Base-by-base conservation (phyloP, 2,888 invertebrate genomes). In the Apamea sordens region DNA sequence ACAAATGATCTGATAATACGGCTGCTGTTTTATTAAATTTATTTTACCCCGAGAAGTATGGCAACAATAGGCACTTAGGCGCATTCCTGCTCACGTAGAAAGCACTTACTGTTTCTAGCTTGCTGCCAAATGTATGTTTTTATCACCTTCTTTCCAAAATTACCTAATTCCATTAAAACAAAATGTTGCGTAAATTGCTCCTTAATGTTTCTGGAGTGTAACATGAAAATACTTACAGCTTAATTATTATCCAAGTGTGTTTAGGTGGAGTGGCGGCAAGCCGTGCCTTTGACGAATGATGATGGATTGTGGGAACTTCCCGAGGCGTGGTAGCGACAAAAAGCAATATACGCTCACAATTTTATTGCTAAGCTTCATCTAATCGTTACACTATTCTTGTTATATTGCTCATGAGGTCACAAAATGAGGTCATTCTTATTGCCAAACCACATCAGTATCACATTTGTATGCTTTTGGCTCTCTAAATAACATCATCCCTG, bases 281-380 rank as follows among this genome's bases (percentile, higher is more conserved):
- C 82, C 86, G 76, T 80, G 89, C 80, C 77, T 86, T 89, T 93
- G 93, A 93, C 89, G 91, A 90, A 93, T 92, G 91, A 91, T 93
- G 93, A 93, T 88, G 83, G 91, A 93, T 92, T 86, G 89, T 90
- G 90, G 82, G 91, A 91, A 91, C 83, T 78, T 79, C 65, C 69
- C 77, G 76, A 75, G 84, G 79, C 75, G 76, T 81, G 78, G 80
- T 73, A 86, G 77, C 81, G 80, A 76, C 87, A 89, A 90, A 86
- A 87, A 89, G 83, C 86, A 87, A 87, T 86, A 82, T 77, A 80
- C 59, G 44, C 77, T 32, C 53, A 67, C 71, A 65, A 76, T 83
- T 84, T 79, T 63, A 75, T 76, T 81, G 71, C 75, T 82, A 73
- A 80, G 73, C 83, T 86, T 64, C 64, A 82, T 74, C 28, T 71